Base-by-base conservation (phyloP, 2,888 invertebrate genomes). In the Callimorpha dominula region DNA sequence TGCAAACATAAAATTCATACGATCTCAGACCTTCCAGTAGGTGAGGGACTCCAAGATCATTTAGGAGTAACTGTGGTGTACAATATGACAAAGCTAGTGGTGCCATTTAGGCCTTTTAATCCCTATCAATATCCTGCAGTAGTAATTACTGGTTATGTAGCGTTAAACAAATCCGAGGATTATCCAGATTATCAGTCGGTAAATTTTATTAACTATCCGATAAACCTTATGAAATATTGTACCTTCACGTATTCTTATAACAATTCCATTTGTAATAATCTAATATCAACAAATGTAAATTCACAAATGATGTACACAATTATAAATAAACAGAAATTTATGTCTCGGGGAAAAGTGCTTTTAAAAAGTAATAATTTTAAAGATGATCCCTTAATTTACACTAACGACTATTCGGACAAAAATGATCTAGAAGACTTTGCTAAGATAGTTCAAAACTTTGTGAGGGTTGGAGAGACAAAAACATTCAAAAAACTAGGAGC, bases 21-120 rank as follows among this genome's bases (percentile, higher is more conserved):
- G 0, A 50, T 88, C 5, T 65, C 86, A 8, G 79, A 91, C 75
- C 81, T 85, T 0, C 87, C 88, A n/a, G 92, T 92, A 4, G 92
- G 92, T 0, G 69, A 81, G 40, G 89, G 89, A 67, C 46, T 92
- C 31, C 91, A 91, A 82, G 89, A 93, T 72, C 92, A 92, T 73
- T 68, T 88, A 11, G 31, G 86, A n/a, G 86, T 89, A 4, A 81
- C 88, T 1, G 62, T 93, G 0, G 14, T 88, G 0, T 71, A 90
- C 14, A 84, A 87, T 1, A 89, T 79, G 86, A 40, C 78, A 76
- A 46, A 88, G 85, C 71, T 64, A 85, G 4, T 81, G 85, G 4
- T 9, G 70, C 49, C 81, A 87, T 2, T 75, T 6, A 4, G 87
- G 87, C 74, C 76, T 88, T 17, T 80, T 49, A 71, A 78, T 72